Base-by-base conservation (phyloP, 1,140 invertebrate genomes). In the Arctopsyche grandis region DNA sequence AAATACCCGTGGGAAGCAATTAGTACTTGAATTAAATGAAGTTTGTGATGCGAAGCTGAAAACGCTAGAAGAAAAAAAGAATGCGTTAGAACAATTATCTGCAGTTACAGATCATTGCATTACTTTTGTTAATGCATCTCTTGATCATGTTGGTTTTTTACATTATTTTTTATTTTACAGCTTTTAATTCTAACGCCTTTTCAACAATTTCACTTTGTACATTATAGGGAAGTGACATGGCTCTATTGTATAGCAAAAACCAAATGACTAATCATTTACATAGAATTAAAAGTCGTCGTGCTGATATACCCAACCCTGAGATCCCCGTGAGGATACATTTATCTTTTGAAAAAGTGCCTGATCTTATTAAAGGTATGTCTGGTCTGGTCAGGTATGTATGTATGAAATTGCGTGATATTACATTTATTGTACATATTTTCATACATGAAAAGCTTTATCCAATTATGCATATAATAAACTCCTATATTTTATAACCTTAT, bases 101-200 rank as follows among this genome's bases (percentile, higher is more conserved):
- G 92, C 92, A 84, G 91, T 95, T 84, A 95, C 94, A 10, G 94
- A 97, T 88, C 94, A 97, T 88, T 96, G 94, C 85, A 94, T 96
- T 58, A 91, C 93, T 75, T 96, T 97, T 87, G 94, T 96, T 58
- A 91, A 91, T 84, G 90, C 92, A 84, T 94, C 94, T 14, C 87
- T 97, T 9, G 91, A 93, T 22, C 92, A 83, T 77, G 83, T 83
- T 19, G 9, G 38, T 58, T 56, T 56, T 74, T 74, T 48, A 1
- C 7, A 56, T 26, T 75, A 56, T 52, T 21, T 5, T 5, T 52
- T 60, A 56, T 52, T 60, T 56, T 48, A 48, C 12, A 21, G n/a
- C 38, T 71, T 16, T 56, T 75, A 56, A 21, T 14, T 22, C 7
- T 26, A 29, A 19, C 16, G 3, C 21, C 1, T 66, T 66, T 66